These are phyloP conservation scores for Montipora efflorescens DNA, from an alignment of 64 coral and sea anemone genomes.

Conservation along the genomic window DNA sequence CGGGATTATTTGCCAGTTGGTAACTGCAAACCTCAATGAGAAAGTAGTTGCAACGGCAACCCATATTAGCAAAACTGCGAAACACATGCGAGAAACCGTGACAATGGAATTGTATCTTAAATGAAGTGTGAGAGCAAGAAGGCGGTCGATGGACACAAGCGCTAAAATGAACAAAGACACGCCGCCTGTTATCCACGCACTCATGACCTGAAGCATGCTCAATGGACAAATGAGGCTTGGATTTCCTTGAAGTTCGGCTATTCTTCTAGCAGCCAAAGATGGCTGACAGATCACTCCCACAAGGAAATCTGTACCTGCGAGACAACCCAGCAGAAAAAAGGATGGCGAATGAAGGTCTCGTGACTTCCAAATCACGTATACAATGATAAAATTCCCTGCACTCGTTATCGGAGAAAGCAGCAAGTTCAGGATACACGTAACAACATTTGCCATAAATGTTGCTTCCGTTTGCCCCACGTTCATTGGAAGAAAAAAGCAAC, in stretches of 20 bases:
- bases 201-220: neutral
- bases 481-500: no score
- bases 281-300: slow-evolving; percentile 66
- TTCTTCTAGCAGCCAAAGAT: slow-evolving; percentile 23
- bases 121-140: slow-evolving; percentile 39
- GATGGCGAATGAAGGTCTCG: slow-evolving; percentile 40
- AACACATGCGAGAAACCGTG: neutral
- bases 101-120: slow-evolving; percentile 30
- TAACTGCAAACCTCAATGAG: neutral
- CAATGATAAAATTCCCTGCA: slow-evolving; percentile 50
- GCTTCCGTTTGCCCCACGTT: no score
- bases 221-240: slow-evolving; percentile 2
- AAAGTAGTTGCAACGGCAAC: neutral
- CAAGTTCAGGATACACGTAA: slow-evolving; percentile 44
- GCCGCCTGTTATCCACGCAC: slow-evolving; percentile 8
- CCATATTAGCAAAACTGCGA: neutral
- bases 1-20: neutral
- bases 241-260: slow-evolving; percentile 23
- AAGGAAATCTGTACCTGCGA: slow-evolving; percentile 47
- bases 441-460: neutral
- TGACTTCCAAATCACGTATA: slow-evolving; percentile 51
- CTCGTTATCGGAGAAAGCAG: slow-evolving; percentile 30
- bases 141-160: slow-evolving; percentile 12
- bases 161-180: neutral
- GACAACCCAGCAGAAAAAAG: slow-evolving; percentile 38